Evolutionary conservation across 2,888 invertebrate species (phyloP), one percentile per base, ranked within the genome.

Genomic region (Cataglyphis altisquamis): DNA sequence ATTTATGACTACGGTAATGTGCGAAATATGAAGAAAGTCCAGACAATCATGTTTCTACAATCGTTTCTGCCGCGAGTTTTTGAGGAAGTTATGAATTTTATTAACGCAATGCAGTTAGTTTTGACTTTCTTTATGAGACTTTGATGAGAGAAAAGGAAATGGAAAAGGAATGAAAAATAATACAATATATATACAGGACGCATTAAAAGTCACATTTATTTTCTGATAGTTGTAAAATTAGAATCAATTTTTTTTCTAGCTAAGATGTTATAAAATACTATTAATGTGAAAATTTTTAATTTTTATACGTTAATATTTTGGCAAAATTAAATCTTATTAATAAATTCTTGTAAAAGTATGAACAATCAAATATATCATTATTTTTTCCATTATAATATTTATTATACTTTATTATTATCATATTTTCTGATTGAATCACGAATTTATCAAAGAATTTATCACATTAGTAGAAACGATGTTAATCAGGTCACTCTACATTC

Each of bases 1-100:
- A 89, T 89, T 89, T 84, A 89, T 84, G 83, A 60, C 73, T 36
- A 25, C 45, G 82, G 66, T 86, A 74, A 88, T 83, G 81, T 55
- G 63, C 81, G 66, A 84, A 81, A 85, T 85, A 87, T 80, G 82
- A 66, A 66, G 66, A 82, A 70, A 60, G 70, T 78, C 66, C 41
- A 18, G 73, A 73, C 62, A 75, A 82, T 82, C 82, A 85, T 82
- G 64, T 68, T 63, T 52, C 68, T 10, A 29, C 41, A 15, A 66
- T 39, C 12, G 73, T 75, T 41, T 62, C 78, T 48, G 55, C 70
- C 21, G 4, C 45, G 15, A 60, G 70, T 48, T 80, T 45, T 60
- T 60, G 55, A 41, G 25, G 70, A 48, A 80, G 70, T 62, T 80
- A 70, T 60, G 60, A 36, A 80, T 80, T 80, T 80, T 80, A 78